Conservation (phyloP, 1,140 invertebrate species). For the Panulirus ornatus region DNA sequence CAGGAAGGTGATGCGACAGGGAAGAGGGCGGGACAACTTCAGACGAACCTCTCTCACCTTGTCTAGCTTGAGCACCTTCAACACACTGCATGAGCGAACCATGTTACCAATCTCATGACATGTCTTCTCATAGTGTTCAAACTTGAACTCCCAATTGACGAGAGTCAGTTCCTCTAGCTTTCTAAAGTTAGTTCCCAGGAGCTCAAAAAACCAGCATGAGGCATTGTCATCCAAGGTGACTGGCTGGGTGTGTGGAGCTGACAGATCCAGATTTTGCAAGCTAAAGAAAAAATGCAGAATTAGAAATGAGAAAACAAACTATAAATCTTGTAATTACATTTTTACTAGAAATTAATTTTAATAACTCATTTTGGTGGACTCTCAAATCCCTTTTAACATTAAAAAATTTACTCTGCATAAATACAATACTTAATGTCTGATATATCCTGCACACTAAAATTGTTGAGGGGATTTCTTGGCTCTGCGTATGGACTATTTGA, state of each 20-base stretch:
- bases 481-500: too few relatives aligned
- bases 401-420: too few relatives aligned
- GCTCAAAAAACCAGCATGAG: slow-evolving; percentile 58
- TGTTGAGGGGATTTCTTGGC: too few relatives aligned
- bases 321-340: too few relatives aligned
- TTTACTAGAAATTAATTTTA: too few relatives aligned
- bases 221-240: slow-evolving; percentile 63
- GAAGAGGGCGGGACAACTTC: slow-evolving; percentile 7
- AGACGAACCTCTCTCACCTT: slow-evolving; percentile 61
- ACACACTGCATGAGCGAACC: slow-evolving; percentile 60
- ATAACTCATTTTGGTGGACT: too few relatives aligned
- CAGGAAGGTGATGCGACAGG: slow-evolving; percentile 64
- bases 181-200: slow-evolving; percentile 61
- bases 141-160: slow-evolving; percentile 70
- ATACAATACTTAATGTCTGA: too few relatives aligned
- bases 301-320: too few relatives aligned
- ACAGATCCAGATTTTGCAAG: slow-evolving; percentile 64
- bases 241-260: slow-evolving; percentile 37
- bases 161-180: slow-evolving; percentile 60
- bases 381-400: too few relatives aligned
- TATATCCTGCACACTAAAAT: too few relatives aligned
- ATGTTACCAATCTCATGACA: slow-evolving; percentile 32
- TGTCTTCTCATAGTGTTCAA: slow-evolving; percentile 58
- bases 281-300: too few relatives aligned
- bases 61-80: slow-evolving; percentile 54